Evolutionary conservation across 2,888 invertebrate genomes (phyloP).

Genomic region (Autographa gamma): DNA sequence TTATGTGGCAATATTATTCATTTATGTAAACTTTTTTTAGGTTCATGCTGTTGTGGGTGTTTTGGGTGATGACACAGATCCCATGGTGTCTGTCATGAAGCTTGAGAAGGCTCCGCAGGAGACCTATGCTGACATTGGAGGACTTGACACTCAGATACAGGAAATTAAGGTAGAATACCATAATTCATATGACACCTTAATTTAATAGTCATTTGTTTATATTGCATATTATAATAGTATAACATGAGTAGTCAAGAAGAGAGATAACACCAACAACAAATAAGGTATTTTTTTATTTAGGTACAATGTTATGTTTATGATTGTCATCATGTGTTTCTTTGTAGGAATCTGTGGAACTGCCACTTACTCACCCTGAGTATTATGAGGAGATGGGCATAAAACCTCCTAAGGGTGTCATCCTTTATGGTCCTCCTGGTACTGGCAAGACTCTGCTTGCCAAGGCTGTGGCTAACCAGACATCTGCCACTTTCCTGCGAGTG

Average conservation of each 20-base stretch:
- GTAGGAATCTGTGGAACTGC: constrained; percentile 98
- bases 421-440: constrained; percentile 99
- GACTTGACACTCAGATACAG: constrained; percentile 98
- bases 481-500: constrained; percentile 99
- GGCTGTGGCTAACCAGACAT: constrained; percentile 99
- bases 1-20: background rate
- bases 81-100: constrained; percentile 99
- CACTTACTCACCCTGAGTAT: constrained; percentile 99
- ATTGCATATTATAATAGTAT: background rate
- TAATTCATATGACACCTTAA: too few relatives aligned
- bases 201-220: background rate
- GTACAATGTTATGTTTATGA: too few relatives aligned
- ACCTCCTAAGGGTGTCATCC: constrained; percentile 99
- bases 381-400: constrained; percentile 99
- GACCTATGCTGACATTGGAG: constrained; percentile 99
- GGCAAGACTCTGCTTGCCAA: constrained; percentile 99
- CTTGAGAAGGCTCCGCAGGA: constrained; percentile 99
- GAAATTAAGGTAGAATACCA: constrained; percentile 81
- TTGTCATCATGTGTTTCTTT: constrained; percentile 13
- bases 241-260: too few relatives aligned
- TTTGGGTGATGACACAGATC: constrained; percentile 99
- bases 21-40: constrained; percentile 74
- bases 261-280: too few relatives aligned
- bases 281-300: too few relatives aligned
- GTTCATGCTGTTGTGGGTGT: constrained; percentile 99